phyloP scores from a whole-genome alignment of 2,888 invertebrate genomes.

The Nemapogon koenigi region DNA sequence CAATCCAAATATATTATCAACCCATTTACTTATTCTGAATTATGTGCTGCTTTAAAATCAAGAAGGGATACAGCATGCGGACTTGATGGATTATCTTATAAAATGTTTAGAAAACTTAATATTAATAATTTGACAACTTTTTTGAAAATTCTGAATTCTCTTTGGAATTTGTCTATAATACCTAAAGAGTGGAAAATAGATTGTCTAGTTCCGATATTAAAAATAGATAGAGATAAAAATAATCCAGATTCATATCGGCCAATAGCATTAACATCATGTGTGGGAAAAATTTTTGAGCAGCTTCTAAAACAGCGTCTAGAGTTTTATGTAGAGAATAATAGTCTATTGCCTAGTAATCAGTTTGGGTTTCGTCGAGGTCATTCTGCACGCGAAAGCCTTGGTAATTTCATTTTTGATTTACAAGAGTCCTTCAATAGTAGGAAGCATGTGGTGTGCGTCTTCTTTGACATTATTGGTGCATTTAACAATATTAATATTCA shows the following conservation, averaged over 20 bases:
- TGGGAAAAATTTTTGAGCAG: conserved; percentile 17
- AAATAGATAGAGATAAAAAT: conserved; percentile 12
- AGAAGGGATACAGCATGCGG: conserved; percentile 16
- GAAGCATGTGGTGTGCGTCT: conserved; percentile 1
- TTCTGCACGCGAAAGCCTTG: conserved; percentile 6
- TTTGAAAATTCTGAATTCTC: conserved; percentile 13
- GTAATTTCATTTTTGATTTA: conserved; percentile 3
- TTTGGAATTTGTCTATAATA: conserved; percentile 12
- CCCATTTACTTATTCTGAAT: conserved; percentile 12
- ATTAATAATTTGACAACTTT: conserved; percentile 9
- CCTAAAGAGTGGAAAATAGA: conserved; percentile 16
- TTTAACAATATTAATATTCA: conserved; percentile 13
- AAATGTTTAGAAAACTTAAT: conserved; percentile 13
- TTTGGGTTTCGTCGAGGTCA: conserved; percentile 11
- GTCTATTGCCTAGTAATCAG: conserved; percentile 13
- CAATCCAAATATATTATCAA: conserved; percentile 6
- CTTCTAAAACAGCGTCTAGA: conserved; percentile 15
- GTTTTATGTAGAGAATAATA: conserved; percentile 11
- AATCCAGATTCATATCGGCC: conserved; percentile 14
- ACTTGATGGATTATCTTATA: conserved; percentile 14
- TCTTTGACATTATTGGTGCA: conserved; percentile 12
- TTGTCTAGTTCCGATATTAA: conserved; percentile 16
- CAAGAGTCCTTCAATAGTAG: background rate
- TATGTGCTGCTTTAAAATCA: conserved; percentile 10
- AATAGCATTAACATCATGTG: conserved; percentile 16